A percentile compares a stretch with the other conserved stretches of the same genome.
Conservation (phyloP, 2,797 vertebrate species). For the Bradypodion pumilum region DNA sequence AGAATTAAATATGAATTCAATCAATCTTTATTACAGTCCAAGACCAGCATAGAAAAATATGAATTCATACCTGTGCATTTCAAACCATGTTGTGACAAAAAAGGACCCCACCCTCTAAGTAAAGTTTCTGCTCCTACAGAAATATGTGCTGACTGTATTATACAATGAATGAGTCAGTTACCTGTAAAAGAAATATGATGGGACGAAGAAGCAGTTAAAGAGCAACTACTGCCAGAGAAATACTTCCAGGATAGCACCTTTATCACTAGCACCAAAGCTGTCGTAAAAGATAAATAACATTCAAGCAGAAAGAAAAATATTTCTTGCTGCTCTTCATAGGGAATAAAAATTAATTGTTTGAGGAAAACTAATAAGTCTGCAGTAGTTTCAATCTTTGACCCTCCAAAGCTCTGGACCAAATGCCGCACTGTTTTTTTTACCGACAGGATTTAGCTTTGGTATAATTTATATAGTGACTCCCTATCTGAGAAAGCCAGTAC, state of each 20-base stretch:
- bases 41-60: too few relatives aligned
- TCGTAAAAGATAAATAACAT: background rate
- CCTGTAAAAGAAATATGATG: background rate
- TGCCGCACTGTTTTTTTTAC: too few relatives aligned
- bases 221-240: background rate
- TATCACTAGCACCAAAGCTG: background rate
- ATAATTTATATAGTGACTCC: too few relatives aligned
- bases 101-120: constrained; percentile 49
- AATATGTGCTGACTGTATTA: constrained; percentile 15
- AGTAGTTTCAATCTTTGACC: too few relatives aligned
- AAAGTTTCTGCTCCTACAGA: constrained; percentile 52
- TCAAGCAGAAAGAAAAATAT: background rate
- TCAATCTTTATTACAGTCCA: too few relatives aligned
- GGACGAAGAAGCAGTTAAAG: background rate
- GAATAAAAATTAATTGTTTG: background rate
- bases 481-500: too few relatives aligned
- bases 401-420: too few relatives aligned
- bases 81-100: accelerated
- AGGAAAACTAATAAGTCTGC: background rate
- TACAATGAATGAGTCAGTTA: constrained; percentile 50
- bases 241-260: background rate
- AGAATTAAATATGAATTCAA: accelerated
- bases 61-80: accelerated
- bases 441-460: too few relatives aligned
- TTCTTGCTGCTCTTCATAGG: too few relatives aligned